Conservation (phyloP, 2,113 vertebrate genomes). For the Apteryx mantelli region DNA sequence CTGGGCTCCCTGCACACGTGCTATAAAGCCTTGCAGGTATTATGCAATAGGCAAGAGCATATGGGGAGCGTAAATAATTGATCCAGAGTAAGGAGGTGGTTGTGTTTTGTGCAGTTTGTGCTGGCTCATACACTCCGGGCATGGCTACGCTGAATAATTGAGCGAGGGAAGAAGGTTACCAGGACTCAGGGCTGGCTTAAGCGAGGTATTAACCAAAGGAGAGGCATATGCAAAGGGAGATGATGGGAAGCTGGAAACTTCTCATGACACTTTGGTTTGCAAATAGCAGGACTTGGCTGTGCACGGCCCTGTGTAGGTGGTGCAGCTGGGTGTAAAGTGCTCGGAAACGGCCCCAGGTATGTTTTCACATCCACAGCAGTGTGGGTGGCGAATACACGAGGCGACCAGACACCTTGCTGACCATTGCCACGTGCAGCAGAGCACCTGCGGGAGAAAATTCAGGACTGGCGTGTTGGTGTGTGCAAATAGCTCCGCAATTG, state of each 20-base stretch:
- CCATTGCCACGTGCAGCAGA: accelerated
- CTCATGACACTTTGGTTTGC: neutral
- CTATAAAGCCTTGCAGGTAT: neutral
- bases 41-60: neutral
- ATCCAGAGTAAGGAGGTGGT: neutral
- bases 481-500: too few species aligned
- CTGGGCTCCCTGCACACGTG: accelerated
- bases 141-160: neutral
- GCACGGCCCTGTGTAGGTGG: neutral
- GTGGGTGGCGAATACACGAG: neutral
- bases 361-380: neutral
- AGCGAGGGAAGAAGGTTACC: neutral
- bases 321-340: neutral
- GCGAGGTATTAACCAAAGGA: accelerated
- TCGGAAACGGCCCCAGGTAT: neutral
- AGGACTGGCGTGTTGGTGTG: neutral
- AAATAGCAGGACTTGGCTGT: neutral
- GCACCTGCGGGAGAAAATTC: neutral
- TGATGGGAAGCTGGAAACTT: neutral
- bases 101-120: neutral
- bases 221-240: neutral
- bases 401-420: neutral
- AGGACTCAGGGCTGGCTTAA: neutral
- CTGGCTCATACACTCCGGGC: neutral
- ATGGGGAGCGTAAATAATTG: neutral